Percentiles rank a stretch among this genome's conserved stretches.
Evolutionary conservation across 2,888 invertebrate genomes (phyloP).

Genomic region (Linnaemya vulpina): DNA sequence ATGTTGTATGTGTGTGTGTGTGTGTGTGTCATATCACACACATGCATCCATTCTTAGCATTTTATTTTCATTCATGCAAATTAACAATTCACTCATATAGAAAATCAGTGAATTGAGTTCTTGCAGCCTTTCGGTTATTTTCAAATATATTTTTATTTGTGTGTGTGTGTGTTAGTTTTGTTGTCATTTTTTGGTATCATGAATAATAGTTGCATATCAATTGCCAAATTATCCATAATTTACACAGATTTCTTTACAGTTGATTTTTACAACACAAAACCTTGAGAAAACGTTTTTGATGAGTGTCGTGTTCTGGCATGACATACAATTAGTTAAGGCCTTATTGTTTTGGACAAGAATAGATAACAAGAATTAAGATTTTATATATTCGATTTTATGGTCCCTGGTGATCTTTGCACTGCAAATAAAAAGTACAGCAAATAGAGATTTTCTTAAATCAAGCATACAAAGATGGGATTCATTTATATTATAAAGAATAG

Average conservation of each 20-base stretch:
- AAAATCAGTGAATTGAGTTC: slow-evolving; percentile 70
- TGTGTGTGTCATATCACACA: background rate
- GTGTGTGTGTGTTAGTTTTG: background rate
- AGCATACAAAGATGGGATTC: too few relatives aligned
- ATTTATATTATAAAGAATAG: too few relatives aligned
- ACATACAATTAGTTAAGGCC: background rate
- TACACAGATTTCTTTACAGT: background rate
- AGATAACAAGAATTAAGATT: background rate
- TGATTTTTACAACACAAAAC: background rate
- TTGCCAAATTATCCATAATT: slow-evolving; percentile 26
- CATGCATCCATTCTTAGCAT: background rate
- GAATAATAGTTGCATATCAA: slow-evolving; percentile 24
- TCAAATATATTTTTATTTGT: slow-evolving; percentile 1
- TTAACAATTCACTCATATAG: slow-evolving; percentile 66
- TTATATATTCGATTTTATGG: too few relatives aligned
- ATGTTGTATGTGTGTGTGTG: background rate
- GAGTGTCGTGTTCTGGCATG: too few relatives aligned
- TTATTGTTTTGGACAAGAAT: background rate
- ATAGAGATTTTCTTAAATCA: too few relatives aligned
- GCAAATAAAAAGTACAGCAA: too few relatives aligned
- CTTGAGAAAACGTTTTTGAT: too few relatives aligned
- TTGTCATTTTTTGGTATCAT: slow-evolving; percentile 15
- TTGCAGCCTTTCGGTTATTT: slow-evolving; percentile 30
- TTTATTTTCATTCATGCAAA: slow-evolving; percentile 52
- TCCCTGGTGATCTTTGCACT: too few relatives aligned